Evolutionary conservation across 2,888 invertebrate species (phyloP), one percentile per base, ranked within the genome.

Genomic region (Lepidocyrtoides sp.): DNA sequence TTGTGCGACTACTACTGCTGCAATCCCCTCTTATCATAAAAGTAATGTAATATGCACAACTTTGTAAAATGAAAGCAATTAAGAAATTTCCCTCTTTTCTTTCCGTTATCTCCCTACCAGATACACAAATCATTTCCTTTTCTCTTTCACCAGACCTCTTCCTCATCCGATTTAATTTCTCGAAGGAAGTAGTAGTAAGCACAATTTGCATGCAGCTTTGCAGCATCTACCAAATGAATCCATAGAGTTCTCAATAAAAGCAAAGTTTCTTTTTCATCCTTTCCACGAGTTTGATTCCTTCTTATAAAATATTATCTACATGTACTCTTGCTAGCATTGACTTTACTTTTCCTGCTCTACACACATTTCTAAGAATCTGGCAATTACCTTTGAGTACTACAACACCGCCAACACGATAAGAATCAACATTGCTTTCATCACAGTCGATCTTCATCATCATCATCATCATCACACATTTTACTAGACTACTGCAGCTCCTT

Each of bases 41-140:
- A n/a, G n/a, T n/a, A 29, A 10, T 23, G 23, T 48, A 72, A 48
- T 48, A 12, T 66, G 1, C 66, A 3, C 32, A 66, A 32, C 66
- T 32, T 66, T 29, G 29, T 66, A 72, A 72, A 72, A 82, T 60
- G 60, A 82, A 60, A 82, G 63, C 82, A 82, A 82, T 82, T 82
- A 82, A 63, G 82, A 82, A 60, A 57, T 54, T 36, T 54, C 32
- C 51, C 29, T 54, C 48, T 51, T 69, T 17, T 8, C 17, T 41
- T 2, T 20, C 26, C 23, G 4, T n/a, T 32, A 14, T 26, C 60
- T 17, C 23, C 26, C 23, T 60, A 17, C 23, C n/a, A 10, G 10
- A n/a, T n/a, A 63, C 20, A 29, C 32, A 29, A 63, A 7, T 41
- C 8, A 41, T 69, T 20, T 36, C 69, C 41, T 0, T 36, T 3